phyloP scores from a whole-genome alignment of 1,140 invertebrate species.

The Papilio polytes region DNA sequence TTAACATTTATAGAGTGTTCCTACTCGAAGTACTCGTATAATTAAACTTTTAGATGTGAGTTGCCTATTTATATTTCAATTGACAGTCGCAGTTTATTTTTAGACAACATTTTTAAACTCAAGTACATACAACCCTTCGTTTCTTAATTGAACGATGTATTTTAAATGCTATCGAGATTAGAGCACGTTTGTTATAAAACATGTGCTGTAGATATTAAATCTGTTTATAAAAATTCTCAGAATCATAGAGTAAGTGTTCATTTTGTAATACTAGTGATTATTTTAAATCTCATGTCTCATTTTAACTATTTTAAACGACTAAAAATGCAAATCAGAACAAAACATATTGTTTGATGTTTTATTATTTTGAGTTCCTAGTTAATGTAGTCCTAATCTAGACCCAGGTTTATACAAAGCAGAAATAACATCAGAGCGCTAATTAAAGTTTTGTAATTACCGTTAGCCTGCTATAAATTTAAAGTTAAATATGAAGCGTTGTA shows the following conservation, averaged over 20 bases:
- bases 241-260: not conserved
- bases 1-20: too few species aligned
- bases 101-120: not conserved
- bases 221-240: not conserved
- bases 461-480: constrained; percentile 8
- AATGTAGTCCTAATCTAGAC: constrained; percentile 6
- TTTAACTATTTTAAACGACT: not conserved
- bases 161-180: not conserved
- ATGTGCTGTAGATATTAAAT: not conserved
- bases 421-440: constrained; percentile 18
- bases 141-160: not conserved
- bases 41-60: not conserved
- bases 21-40: too few species aligned
- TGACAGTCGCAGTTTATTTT: not conserved
- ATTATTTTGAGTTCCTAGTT: not conserved
- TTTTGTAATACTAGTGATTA: not conserved
- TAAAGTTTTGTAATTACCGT: constrained; percentile 36
- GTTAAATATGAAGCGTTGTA: not conserved
- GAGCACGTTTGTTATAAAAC: not conserved
- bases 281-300: not conserved
- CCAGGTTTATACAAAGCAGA: constrained; percentile 12
- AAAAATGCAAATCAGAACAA: too few species aligned
- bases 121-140: not conserved
- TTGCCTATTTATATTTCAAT: not conserved
- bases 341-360: not conserved